Evolutionary conservation across 1,140 invertebrate genomes (phyloP).

Genomic region (Ceratoteleas bidentatus): DNA sequence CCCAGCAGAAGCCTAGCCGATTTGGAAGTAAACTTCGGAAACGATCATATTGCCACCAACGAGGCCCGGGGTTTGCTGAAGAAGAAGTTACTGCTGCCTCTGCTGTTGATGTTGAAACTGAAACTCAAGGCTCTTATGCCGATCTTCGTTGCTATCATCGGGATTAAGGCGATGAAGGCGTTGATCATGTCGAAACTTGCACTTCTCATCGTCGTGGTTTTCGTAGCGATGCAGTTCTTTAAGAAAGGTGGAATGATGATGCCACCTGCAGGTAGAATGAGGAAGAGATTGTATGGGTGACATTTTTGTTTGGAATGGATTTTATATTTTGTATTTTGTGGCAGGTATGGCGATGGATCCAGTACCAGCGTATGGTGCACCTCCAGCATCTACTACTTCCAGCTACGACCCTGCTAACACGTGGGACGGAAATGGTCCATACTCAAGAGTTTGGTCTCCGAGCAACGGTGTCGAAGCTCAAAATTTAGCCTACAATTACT

Average conservation of each 20-base stretch:
- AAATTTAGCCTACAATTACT: slow-evolving; percentile 89
- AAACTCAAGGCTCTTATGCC: slow-evolving; percentile 92
- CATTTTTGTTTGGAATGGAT: too few relatives aligned
- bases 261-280: slow-evolving; percentile 75
- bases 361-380: slow-evolving; percentile 83
- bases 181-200: slow-evolving; percentile 91
- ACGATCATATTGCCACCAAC: slow-evolving; percentile 85
- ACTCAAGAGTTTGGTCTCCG: slow-evolving; percentile 88
- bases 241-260: slow-evolving; percentile 84
- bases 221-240: slow-evolving; percentile 88
- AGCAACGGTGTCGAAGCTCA: slow-evolving; percentile 81
- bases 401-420: slow-evolving; percentile 78
- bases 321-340: too few relatives aligned
- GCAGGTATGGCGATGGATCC: slow-evolving; percentile 88
- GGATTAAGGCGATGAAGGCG: slow-evolving; percentile 91
- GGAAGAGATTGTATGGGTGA: too few relatives aligned
- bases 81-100: slow-evolving; percentile 90
- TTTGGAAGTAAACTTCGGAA: slow-evolving; percentile 86
- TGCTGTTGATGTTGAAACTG: slow-evolving; percentile 89
- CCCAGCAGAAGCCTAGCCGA: slow-evolving; percentile 78
- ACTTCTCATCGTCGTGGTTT: slow-evolving; percentile 88
- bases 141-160: slow-evolving; percentile 88
- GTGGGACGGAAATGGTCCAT: slow-evolving; percentile 87
- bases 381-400: slow-evolving; percentile 83
- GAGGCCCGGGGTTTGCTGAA: slow-evolving; percentile 87